Evolutionary conservation across 2,113 vertebrate species (phyloP), one percentile per base, ranked within the genome.

Genomic region (Gnathonemus echidnorhynchus): DNA sequence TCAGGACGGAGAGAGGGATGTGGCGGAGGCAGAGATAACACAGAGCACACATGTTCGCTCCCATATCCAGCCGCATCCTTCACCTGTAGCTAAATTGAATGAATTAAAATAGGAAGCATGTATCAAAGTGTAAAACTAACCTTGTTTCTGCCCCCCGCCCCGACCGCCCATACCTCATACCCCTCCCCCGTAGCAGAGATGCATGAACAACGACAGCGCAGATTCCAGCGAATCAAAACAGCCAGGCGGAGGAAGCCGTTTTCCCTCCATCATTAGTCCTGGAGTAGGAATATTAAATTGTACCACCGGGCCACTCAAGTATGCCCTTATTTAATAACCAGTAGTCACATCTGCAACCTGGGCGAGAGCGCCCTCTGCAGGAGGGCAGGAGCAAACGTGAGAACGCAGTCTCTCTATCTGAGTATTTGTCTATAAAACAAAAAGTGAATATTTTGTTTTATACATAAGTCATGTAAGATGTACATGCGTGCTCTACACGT

Each of bases 91-190:
- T 88, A 89, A 92, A 92, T 90, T 91, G 90, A 90, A 88, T 88
- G 88, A 91, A 92, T 92, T 93, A 91, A 87, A 91, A 92, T 90
- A 88, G 91, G 89, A 90, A 90, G 90, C 91, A 92, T 92, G 90
- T 87, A 92, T 92, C 92, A 92, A 89, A 90, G 92, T 92, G 90
- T 91, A 90, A 90, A 90, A 90, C 89, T 92, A 92, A 92, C 92
- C 90, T 92, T 89, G 92, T 92, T 92, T 92, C 90, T 89, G 35
- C 89, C 89, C 89, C 52, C 70, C 89, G 35, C 70, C 35, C 27
- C 45, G 3, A 70, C n/a, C 27, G 9, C 77, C 35, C 45, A 39
- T 70, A 24, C 46, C 86, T 74, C 87, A 52, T 50, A 84, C 77
- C 80, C 87, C 53, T 50, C 77, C 77, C 21, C 77, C 21, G 35